Conservation (phyloP, 2,797 vertebrate genomes). For the Sebastes cheni region DNA sequence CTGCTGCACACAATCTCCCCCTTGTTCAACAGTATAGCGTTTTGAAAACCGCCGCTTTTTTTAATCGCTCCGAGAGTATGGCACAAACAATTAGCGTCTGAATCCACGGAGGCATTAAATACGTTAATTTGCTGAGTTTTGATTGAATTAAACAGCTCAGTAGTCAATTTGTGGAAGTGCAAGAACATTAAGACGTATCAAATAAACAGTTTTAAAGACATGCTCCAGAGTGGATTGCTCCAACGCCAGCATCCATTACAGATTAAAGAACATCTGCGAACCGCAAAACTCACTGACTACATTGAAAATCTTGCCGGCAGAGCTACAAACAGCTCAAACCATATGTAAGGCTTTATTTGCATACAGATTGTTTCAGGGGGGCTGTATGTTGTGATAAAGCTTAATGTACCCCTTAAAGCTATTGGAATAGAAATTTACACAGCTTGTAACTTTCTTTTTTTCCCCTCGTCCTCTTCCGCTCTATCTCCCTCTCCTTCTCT, state of each 20-base stretch:
- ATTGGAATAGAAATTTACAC: slow-evolving; percentile 73
- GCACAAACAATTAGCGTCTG: slow-evolving; percentile 73
- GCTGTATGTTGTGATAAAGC: slow-evolving; percentile 79
- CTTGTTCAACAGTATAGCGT: slow-evolving; percentile 7
- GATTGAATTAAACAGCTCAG: slow-evolving; percentile 80
- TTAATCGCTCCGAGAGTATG: slow-evolving; percentile 47
- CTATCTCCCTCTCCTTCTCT: slow-evolving; percentile 2
- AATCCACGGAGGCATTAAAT: slow-evolving; percentile 71
- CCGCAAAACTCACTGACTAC: slow-evolving; percentile 76
- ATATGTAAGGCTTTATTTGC: slow-evolving; percentile 79
- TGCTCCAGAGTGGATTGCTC: slow-evolving; percentile 74
- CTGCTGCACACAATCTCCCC: slow-evolving; percentile 41
- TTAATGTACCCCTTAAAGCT: slow-evolving; percentile 78
- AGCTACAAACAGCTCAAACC: slow-evolving; percentile 73
- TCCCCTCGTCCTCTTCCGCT: slow-evolving; percentile 15
- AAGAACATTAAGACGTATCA: slow-evolving; percentile 79
- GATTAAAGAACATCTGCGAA: slow-evolving; percentile 82
- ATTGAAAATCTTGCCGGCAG: slow-evolving; percentile 76
- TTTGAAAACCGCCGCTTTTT: slow-evolving; percentile 37
- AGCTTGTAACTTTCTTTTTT: slow-evolving; percentile 67
- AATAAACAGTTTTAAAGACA: slow-evolving; percentile 79
- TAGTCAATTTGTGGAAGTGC: slow-evolving; percentile 78
- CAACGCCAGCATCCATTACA: slow-evolving; percentile 77
- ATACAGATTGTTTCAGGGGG: slow-evolving; percentile 79
- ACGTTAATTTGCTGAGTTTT: slow-evolving; percentile 77